These are phyloP conservation scores for Adelphocoris suturalis DNA, from an alignment of 2,888 invertebrate species.

Conservation along the genomic window DNA sequence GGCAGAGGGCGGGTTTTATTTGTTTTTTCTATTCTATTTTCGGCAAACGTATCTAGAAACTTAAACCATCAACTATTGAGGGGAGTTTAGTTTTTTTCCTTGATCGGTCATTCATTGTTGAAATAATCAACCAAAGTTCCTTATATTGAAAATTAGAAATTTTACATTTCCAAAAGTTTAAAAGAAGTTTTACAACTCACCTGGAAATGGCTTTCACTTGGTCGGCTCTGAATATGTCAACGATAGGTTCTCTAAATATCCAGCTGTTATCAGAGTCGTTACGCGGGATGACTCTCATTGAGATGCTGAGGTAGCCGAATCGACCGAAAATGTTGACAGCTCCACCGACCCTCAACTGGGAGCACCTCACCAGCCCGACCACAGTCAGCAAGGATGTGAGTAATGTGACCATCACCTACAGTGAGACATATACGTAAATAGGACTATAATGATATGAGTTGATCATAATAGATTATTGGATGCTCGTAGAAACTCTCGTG, in stretches of 20 bases:
- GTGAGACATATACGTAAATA: neutral
- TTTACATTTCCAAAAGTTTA: no score
- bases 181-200: neutral
- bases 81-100: no score
- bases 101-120: no score
- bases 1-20: no score
- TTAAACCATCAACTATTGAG: no score
- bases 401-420: conserved; percentile 62
- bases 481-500: no score
- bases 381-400: conserved; percentile 43
- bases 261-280: conserved; percentile 81
- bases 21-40: no score
- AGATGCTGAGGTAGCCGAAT: conserved; percentile 87
- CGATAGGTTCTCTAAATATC: conserved; percentile 87
- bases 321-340: conserved; percentile 90
- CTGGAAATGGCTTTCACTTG: conserved; percentile 45
- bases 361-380: conserved; percentile 19
- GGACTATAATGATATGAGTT: no score
- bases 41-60: no score
- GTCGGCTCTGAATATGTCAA: conserved; percentile 82
- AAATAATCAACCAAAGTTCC: no score
- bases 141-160: no score
- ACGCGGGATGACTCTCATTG: conserved; percentile 83
- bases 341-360: conserved; percentile 85
- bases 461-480: no score